phyloP scores from a whole-genome alignment of 2,797 vertebrate species.

The Halcyon leucocephala region DNA sequence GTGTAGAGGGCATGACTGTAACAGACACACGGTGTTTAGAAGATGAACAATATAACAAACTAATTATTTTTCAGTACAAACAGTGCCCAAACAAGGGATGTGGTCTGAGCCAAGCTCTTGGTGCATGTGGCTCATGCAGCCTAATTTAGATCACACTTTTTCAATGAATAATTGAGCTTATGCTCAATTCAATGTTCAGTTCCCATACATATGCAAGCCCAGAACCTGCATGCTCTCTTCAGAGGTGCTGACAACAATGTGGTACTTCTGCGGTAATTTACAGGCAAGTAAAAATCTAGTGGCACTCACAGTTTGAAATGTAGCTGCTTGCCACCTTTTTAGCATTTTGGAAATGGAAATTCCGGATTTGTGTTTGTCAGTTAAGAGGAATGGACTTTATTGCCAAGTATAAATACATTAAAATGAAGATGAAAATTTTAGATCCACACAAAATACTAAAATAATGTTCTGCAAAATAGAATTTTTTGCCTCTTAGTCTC shows the following conservation, averaged over 20 bases:
- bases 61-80: slow-evolving; percentile 49
- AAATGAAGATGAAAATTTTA: background rate
- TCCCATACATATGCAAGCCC: background rate
- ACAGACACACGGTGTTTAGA: background rate
- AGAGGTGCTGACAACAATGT: background rate
- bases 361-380: background rate
- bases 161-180: background rate
- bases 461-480: background rate
- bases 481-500: background rate
- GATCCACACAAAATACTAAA: background rate
- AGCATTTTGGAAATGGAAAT: background rate
- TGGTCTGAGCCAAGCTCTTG: background rate
- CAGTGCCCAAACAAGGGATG: slow-evolving; percentile 1
- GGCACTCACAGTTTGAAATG: background rate
- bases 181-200: background rate
- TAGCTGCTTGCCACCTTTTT: background rate
- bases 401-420: background rate
- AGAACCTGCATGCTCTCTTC: background rate
- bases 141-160: background rate
- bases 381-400: background rate
- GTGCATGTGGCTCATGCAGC: background rate
- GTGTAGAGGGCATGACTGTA: slow-evolving; percentile 10
- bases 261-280: background rate
- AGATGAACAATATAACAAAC: slow-evolving; percentile 18
- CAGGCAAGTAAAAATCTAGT: background rate